Evolutionary conservation across 2,113 vertebrate species (phyloP).

Genomic region (Alces alces): DNA sequence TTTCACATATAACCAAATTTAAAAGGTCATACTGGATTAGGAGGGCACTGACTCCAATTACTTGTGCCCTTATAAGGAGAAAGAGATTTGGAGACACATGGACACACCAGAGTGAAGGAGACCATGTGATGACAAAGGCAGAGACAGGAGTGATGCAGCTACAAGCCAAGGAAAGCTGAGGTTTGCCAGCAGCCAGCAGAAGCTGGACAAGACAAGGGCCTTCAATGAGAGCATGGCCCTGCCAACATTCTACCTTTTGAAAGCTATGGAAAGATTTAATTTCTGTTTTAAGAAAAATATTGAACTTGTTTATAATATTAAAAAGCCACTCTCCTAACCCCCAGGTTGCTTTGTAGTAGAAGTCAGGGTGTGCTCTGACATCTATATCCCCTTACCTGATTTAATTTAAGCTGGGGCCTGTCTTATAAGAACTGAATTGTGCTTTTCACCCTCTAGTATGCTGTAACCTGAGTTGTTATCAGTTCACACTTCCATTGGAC

Average conservation of each 20-base stretch:
- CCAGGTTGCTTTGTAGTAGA: neutral
- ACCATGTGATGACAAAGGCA: neutral
- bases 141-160: neutral
- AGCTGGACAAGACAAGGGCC: neutral
- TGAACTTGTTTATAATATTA: neutral
- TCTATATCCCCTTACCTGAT: neutral
- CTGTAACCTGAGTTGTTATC: neutral
- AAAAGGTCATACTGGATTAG: neutral
- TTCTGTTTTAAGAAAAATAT: neutral
- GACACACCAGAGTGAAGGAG: neutral
- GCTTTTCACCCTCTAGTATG: neutral
- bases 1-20: neutral
- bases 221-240: neutral
- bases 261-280: neutral
- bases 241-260: neutral
- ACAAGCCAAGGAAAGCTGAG: neutral
- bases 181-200: neutral
- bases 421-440: neutral
- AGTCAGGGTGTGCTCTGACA: neutral
- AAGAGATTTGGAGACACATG: neutral
- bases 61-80: neutral
- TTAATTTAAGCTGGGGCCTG: neutral
- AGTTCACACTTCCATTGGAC: neutral
- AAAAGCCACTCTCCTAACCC: neutral
- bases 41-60: neutral